Percentiles rank a stretch among this genome's conserved stretches.
phyloP scores from a whole-genome alignment of 1,140 invertebrate genomes.

The Neotoxoptera formosana region DNA sequence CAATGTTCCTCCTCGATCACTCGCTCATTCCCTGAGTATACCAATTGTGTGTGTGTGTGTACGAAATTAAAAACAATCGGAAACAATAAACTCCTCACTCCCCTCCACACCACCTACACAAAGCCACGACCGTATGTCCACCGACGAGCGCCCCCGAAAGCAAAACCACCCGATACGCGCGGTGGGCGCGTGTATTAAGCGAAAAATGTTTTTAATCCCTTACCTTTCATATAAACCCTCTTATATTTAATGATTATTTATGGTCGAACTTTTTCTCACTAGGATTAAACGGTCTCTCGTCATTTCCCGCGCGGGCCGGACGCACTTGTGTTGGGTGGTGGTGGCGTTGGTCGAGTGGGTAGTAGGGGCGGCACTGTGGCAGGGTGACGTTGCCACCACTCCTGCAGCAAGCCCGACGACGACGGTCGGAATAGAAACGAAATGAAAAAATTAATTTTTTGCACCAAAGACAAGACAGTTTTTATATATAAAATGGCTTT shows the following conservation, averaged over 20 bases:
- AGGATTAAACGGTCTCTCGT: conserved; percentile 42
- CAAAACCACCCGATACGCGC: background rate
- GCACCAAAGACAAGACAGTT: conserved; percentile 6
- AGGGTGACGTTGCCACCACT: background rate
- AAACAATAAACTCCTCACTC: conserved; percentile 5
- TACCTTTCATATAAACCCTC: conserved; percentile 50
- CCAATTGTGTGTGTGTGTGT: background rate
- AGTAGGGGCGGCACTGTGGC: too few relatives aligned
- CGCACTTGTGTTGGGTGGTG: background rate
- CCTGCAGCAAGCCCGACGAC: background rate
- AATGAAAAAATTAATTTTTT: conserved; percentile 49
- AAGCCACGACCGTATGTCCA: background rate
- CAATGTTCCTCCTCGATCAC: background rate
- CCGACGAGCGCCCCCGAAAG: background rate
- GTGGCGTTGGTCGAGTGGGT: too few relatives aligned
- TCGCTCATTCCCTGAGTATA: background rate
- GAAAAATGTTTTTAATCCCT: conserved; percentile 56
- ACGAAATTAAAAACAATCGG: conserved; percentile 47
- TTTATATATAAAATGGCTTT: conserved; percentile 33
- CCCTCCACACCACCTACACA: background rate
- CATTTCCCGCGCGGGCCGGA: background rate
- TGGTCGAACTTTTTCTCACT: conserved; percentile 43
- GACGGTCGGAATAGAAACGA: conserved; percentile 22
- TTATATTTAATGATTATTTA: conserved; percentile 56
- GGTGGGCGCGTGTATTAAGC: background rate